Evolutionary conservation across 1,140 invertebrate species (phyloP).

Genomic region (Lordiphosa clarofinis): DNA sequence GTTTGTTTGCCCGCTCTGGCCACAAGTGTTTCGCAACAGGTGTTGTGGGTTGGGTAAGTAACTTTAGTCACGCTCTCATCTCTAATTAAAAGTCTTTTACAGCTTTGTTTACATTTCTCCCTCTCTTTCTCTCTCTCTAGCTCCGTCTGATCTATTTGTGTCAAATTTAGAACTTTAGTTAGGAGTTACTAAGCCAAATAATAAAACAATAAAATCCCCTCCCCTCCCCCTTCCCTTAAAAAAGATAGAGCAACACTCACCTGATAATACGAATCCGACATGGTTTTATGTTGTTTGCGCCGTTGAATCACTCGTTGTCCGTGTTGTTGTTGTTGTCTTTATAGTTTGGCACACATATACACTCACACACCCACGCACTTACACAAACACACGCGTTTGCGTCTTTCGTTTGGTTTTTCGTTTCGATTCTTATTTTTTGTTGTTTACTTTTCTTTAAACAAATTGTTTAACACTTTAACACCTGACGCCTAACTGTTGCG

Average conservation of each 20-base stretch:
- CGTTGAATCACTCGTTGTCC: conserved; percentile 55
- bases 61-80: too few relatives aligned
- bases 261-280: conserved; percentile 77
- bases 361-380: conserved; percentile 20
- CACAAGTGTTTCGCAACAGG: background rate
- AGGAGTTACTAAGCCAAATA: conserved; percentile 1
- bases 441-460: conserved; percentile 41
- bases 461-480: conserved; percentile 60
- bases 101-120: conserved; percentile 7
- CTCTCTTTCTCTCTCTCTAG: too few relatives aligned
- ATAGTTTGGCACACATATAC: conserved; percentile 22
- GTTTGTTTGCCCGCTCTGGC: too few relatives aligned
- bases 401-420: conserved; percentile 5
- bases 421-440: conserved; percentile 27
- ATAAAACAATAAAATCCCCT: conserved; percentile 12
- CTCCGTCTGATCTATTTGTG: too few relatives aligned
- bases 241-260: conserved; percentile 37
- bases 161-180: too few relatives aligned
- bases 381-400: conserved; percentile 27
- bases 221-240: too few relatives aligned
- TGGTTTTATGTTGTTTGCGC: conserved; percentile 50
- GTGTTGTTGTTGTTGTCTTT: conserved; percentile 31
- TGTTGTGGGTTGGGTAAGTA: background rate
- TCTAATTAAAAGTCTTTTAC: background rate
- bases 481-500: conserved; percentile 53